Percentiles rank a stretch among this genome's conserved stretches.
phyloP scores from a whole-genome alignment of 2,888 invertebrate genomes.

The Caenorhabditis imperialis region DNA sequence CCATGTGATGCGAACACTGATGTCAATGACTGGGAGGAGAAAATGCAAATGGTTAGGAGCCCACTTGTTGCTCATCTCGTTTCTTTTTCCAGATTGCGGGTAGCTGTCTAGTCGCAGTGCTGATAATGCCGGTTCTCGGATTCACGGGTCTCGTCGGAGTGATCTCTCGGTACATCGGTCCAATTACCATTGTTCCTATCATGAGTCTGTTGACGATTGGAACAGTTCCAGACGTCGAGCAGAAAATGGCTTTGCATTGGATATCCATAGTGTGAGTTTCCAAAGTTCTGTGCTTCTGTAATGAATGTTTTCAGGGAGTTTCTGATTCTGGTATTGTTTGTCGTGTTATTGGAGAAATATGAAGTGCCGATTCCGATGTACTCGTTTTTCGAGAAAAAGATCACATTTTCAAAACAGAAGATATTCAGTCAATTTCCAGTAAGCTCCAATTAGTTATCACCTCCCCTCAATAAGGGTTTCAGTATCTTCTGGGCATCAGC shows the following conservation, averaged over 20 bases:
- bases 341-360: constrained; percentile 65
- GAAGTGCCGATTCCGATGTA: constrained; percentile 69
- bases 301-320: constrained; percentile 60
- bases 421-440: constrained; percentile 74
- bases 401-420: constrained; percentile 53
- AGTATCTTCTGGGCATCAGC: constrained; percentile 68
- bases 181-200: constrained; percentile 73
- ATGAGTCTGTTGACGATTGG: constrained; percentile 68
- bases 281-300: not conserved
- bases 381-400: constrained; percentile 43
- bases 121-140: constrained; percentile 72
- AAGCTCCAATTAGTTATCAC: not conserved
- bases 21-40: constrained; percentile 36
- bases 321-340: constrained; percentile 63
- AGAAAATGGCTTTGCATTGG: constrained; percentile 72
- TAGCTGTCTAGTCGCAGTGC: constrained; percentile 67
- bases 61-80: too few species aligned
- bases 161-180: constrained; percentile 68
- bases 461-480: constrained; percentile 8
- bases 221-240: constrained; percentile 65
- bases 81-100: constrained; percentile 70
- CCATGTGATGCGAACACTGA: constrained; percentile 37
- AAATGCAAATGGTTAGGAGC: constrained; percentile 47
- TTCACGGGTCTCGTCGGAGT: constrained; percentile 67
- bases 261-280: constrained; percentile 69